Conservation (phyloP, 2,797 vertebrate genomes). For the Gymnopithys bicolor region DNA sequence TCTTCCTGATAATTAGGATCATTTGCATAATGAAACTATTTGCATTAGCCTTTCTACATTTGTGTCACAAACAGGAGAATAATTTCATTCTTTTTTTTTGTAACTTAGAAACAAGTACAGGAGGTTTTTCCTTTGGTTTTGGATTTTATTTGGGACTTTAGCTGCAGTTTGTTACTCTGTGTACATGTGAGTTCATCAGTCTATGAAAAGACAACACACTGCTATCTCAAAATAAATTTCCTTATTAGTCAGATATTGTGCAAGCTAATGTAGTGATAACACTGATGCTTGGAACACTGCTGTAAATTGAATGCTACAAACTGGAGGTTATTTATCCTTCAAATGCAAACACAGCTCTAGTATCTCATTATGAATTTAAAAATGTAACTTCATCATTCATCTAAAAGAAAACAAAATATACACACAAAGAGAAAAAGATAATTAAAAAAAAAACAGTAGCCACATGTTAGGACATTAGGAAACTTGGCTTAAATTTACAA, state of each 20-base stretch:
- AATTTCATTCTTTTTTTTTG: neutral
- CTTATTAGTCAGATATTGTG: slow-evolving; percentile 33
- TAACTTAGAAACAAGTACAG: neutral
- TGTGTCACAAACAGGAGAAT: neutral
- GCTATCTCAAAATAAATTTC: slow-evolving; percentile 54
- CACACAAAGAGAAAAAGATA: neutral
- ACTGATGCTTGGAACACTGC: neutral
- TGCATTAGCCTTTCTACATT: neutral
- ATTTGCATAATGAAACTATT: neutral
- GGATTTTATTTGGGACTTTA: slow-evolving; percentile 23
- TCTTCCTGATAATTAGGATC: neutral
- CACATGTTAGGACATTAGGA: neutral
- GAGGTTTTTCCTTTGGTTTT: neutral
- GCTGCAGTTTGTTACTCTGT: neutral
- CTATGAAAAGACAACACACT: neutral
- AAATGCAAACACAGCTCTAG: neutral
- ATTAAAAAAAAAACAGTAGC: neutral
- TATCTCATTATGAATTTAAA: slow-evolving; percentile 3
- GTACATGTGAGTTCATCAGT: neutral
- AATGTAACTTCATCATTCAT: neutral
- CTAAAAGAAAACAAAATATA: neutral
- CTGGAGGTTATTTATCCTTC: neutral
- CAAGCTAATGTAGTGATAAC: neutral
- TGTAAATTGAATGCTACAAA: neutral
- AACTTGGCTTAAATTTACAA: neutral